Conservation (phyloP, 2,113 vertebrate species). For the Passerina amoena region DNA sequence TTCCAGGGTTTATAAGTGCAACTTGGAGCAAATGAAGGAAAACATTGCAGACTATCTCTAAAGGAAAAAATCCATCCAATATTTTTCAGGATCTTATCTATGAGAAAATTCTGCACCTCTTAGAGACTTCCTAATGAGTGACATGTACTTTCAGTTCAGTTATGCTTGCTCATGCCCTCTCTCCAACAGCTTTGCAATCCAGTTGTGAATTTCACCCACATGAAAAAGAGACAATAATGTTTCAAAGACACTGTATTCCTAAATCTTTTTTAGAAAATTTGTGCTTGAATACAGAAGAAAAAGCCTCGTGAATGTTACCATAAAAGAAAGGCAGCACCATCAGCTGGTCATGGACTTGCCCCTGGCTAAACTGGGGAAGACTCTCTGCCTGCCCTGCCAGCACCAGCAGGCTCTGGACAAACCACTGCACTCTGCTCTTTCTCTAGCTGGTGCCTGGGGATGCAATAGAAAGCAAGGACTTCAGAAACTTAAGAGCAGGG, state of each 20-base stretch:
- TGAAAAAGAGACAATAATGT: not conserved
- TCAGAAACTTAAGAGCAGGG: not conserved
- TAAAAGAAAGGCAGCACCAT: not conserved
- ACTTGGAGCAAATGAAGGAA: not conserved
- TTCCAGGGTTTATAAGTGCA: not conserved
- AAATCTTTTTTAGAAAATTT: not conserved
- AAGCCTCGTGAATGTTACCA: not conserved
- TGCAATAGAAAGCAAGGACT: not conserved
- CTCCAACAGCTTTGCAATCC: not conserved
- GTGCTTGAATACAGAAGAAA: not conserved
- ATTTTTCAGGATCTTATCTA: not conserved
- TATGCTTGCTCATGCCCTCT: not conserved
- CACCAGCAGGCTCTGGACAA: not conserved
- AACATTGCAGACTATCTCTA: not conserved
- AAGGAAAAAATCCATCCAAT: not conserved
- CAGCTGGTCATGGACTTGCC: not conserved
- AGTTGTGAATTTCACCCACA: not conserved
- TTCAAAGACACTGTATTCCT: not conserved
- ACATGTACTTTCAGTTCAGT: not conserved
- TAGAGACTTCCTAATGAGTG: not conserved
- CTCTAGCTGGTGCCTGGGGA: not conserved
- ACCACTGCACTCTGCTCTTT: not conserved
- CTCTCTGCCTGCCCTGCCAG: no score
- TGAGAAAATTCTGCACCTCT: not conserved
- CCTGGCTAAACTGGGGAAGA: not conserved